Conservation (phyloP, 2,888 invertebrate species). For the Dryobota labecula region DNA sequence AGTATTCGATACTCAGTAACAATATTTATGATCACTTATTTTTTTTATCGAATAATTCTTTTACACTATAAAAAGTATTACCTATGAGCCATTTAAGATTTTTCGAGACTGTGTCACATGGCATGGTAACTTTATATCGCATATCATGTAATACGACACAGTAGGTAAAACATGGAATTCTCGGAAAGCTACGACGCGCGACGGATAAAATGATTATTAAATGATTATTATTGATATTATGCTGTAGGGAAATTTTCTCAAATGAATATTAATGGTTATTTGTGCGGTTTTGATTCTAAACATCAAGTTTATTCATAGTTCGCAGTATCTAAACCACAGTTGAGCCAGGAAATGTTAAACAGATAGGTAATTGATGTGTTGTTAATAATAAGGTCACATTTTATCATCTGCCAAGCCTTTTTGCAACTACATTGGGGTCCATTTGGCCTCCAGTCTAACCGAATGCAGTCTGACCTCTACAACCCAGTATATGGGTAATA, state of each 20-base stretch:
- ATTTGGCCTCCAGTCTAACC: too few relatives aligned
- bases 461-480: too few relatives aligned
- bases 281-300: neutral
- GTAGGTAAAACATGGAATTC: neutral
- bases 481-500: too few relatives aligned
- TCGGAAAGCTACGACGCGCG: neutral
- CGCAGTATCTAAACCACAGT: constrained; percentile 1
- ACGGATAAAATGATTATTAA: neutral
- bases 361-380: neutral
- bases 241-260: neutral
- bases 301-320: constrained; percentile 18
- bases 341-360: neutral
- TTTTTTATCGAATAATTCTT: too few relatives aligned
- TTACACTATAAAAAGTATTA: too few relatives aligned
- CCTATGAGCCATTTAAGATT: too few relatives aligned
- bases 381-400: too few relatives aligned
- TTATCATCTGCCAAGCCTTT: too few relatives aligned
- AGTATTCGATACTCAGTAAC: too few relatives aligned
- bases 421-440: too few relatives aligned
- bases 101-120: neutral
- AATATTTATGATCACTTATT: too few relatives aligned
- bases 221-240: neutral
- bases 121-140: neutral
- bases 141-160: neutral
- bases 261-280: neutral